Base-by-base conservation (phyloP, 2,888 invertebrate species). In the Eristalinus sepulchralis region DNA sequence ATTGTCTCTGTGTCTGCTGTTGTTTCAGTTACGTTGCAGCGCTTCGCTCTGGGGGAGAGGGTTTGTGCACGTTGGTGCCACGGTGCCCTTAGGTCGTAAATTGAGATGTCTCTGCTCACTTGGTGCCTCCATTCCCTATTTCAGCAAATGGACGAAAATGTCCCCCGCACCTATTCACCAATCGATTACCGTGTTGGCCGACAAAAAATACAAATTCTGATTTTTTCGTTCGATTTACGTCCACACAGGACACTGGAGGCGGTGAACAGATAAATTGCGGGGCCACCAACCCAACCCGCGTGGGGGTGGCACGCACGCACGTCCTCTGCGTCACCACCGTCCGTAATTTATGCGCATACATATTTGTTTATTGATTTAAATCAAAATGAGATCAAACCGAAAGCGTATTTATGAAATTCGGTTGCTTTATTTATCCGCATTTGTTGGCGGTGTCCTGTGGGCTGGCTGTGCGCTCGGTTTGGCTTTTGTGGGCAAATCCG, bases 331-430 rank as follows among this genome's bases (percentile, higher is more conserved):
- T 71, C 20, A 27, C 60, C 20, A 27, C 60, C 13, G 20, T 39
- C 59, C 10, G 8, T 53, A 62, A 63, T 63, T 55, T 63, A 73
- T 64, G 63, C 33, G 63, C 34, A 73, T 71, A 31, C 31, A 59
- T 36, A 39, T 27, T n/a, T 53, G 34, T 63, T 53, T 63, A 63
- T 73, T 55, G 72, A 73, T 55, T 73, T 64, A 73, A 64, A 64
- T 55, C 34, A 55, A 55, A 63, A 73, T 36, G n/a, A 62, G 17
- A 55, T 47, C n/a, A 68, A 60, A 27, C 36, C 39, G 17, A 72
- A 34, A 62, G 24, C 31, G 53, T 9, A 53, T 11, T 57, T 57
- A 47, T 47, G 17, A 47, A 39, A 31, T 57, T n/a, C 22, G 24
- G n/a, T 60, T 47, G n/a, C 60, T 39, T 47, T 9, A n/a, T 47